phyloP scores from a whole-genome alignment of 2,888 invertebrate species.

The Strigamia transsilvanica region DNA sequence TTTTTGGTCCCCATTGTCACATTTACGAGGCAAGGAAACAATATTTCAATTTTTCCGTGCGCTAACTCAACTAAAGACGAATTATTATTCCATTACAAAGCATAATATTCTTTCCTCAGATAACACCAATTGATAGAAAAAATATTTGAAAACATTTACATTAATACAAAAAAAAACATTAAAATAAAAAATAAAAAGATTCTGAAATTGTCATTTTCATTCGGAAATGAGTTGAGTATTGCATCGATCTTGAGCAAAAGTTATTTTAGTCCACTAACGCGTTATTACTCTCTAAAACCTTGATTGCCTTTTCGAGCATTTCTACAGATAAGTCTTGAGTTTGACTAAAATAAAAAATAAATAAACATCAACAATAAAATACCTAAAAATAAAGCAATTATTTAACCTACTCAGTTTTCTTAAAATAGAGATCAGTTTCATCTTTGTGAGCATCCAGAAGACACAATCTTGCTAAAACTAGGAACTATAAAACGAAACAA shows the following conservation, averaged over 20 bases:
- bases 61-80: not conserved
- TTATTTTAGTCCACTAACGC: not conserved
- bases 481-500: slow-evolving; percentile 32
- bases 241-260: slow-evolving; percentile 40
- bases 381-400: not conserved
- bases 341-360: slow-evolving; percentile 19
- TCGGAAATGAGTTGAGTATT: slow-evolving; percentile 27
- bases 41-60: not conserved
- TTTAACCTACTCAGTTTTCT: slow-evolving; percentile 52
- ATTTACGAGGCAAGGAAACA: not conserved
- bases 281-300: slow-evolving; percentile 48
- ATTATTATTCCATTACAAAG: not conserved
- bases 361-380: not conserved
- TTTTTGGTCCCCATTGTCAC: too few species aligned
- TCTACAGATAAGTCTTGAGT: slow-evolving; percentile 52
- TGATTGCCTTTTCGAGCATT: slow-evolving; percentile 53
- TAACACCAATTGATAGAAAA: not conserved
- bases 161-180: slow-evolving; percentile 3
- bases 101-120: too few species aligned
- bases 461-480: slow-evolving; percentile 52
- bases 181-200: not conserved
- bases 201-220: not conserved
- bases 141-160: not conserved
- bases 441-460: slow-evolving; percentile 51
- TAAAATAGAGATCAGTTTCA: slow-evolving; percentile 52